A percentile compares a stretch with the other conserved stretches of the same genome.
Evolutionary conservation across 2,113 vertebrate genomes (phyloP).

Genomic region (Malurus elegans): DNA sequence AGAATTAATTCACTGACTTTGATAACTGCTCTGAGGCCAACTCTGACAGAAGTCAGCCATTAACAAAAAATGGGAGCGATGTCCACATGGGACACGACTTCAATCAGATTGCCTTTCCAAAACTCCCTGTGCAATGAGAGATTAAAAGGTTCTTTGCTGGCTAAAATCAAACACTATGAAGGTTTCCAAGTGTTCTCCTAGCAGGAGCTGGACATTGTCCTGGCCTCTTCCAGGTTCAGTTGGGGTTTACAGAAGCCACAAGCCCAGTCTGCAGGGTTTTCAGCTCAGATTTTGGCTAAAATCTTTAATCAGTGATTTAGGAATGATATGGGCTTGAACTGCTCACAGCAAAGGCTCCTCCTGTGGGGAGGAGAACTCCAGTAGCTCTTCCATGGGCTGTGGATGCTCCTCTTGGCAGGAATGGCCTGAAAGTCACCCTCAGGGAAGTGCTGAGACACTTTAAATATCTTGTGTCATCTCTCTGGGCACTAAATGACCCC

Average conservation of each 20-base stretch:
- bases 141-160: neutral
- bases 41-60: neutral
- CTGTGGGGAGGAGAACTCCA: neutral
- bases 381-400: neutral
- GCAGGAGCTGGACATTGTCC: neutral
- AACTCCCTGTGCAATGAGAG: neutral
- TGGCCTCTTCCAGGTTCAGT: neutral
- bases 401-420: neutral
- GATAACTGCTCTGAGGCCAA: neutral
- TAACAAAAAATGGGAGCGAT: neutral
- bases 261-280: neutral
- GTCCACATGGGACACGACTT: neutral
- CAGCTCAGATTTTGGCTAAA: neutral
- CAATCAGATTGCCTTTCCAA: neutral
- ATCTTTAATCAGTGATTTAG: neutral
- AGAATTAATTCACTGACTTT: neutral
- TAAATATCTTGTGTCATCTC: neutral
- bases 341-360: neutral
- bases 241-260: neutral
- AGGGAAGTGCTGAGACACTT: neutral
- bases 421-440: neutral
- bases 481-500: neutral
- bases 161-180: accelerated
- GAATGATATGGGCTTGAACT: accelerated
- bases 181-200: neutral